phyloP scores from a whole-genome alignment of 2,113 vertebrate species.

The Pterophyllum scalare region DNA sequence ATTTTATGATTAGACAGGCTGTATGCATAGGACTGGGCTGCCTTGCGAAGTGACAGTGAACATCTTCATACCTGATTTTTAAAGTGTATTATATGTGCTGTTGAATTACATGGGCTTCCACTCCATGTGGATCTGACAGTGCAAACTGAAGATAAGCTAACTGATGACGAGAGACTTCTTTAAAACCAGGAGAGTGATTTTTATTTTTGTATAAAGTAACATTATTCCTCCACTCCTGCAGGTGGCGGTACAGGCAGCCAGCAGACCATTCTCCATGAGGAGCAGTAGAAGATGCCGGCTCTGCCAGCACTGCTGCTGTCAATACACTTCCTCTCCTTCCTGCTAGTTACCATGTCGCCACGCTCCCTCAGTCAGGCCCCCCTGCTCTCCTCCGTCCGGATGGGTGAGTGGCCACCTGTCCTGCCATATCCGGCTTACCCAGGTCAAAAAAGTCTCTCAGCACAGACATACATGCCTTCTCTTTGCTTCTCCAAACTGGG shows the following conservation, averaged over 20 bases:
- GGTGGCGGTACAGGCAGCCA: constrained; percentile 92
- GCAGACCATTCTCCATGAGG: constrained; percentile 96
- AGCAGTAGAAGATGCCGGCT: constrained; percentile 98
- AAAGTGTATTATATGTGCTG: constrained; percentile 33
- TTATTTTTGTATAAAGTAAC: constrained; percentile 18
- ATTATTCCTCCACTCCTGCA: constrained; percentile 70
- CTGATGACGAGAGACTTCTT: not conserved
- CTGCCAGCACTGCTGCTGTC: constrained; percentile 94
- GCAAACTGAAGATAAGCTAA: constrained; percentile 24
- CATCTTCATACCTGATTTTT: constrained; percentile 41
- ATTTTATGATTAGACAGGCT: constrained; percentile 42
- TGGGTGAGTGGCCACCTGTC: constrained; percentile 83
- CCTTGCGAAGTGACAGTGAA: constrained; percentile 58
- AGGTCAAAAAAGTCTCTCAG: not conserved
- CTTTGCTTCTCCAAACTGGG: not conserved
- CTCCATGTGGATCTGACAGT: constrained; percentile 9
- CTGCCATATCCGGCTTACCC: not conserved
- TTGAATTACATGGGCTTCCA: constrained; percentile 25
- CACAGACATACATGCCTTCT: not conserved
- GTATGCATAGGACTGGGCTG: constrained; percentile 35
- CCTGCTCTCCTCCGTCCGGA: constrained; percentile 90
- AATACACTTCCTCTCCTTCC: constrained; percentile 82
- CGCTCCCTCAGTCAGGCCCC: constrained; percentile 84
- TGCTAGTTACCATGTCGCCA: constrained; percentile 86
- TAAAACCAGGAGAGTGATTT: not conserved